Evolutionary conservation across 2,113 vertebrate species (phyloP), one percentile per base, ranked within the genome.

Genomic region (Anoplopoma fimbria): DNA sequence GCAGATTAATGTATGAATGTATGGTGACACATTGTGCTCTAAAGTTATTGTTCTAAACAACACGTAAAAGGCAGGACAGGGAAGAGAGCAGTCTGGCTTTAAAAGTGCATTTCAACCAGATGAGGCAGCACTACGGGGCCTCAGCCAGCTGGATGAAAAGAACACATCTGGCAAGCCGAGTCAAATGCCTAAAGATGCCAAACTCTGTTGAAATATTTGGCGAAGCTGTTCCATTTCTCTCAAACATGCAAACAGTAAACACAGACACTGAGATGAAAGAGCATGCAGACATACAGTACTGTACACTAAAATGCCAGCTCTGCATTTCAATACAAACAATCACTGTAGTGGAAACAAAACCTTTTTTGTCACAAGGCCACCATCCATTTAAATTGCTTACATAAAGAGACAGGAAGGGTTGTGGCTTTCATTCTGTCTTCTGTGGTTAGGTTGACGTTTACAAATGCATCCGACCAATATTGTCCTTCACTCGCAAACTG

Each of bases 91-190:
- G 73, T 15, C 38, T 19, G 55, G 36, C 70, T 84, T 85, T 81
- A 55, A 29, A n/a, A 64, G 42, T 45, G 45, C 81, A 88, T 92
- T 89, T 91, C 85, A 77, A 53, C 34, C 25, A 72, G 84, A 91
- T 88, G 89, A 92, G 75, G 51, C 88, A 89, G 79, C 79, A 47
- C 71, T 12, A 49, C 49, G 42, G 65, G 36, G 79, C 81, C 51
- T 61, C 69, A 70, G 88, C 72, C 85, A 93, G 76, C 77, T 84
- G 83, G 67, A 79, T n/a, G n/a, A 47, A 68, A 72, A 55, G 81
- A 88, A 82, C 75, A 93, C 89, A 93, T 92, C 89, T 93, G 89
- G 88, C 36, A 12, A 58, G 81, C 38, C n/a, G 84, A 82, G 69
- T 58, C 47, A 72, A 85, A 75, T 2, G 67, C 77, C 47, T 21